Evolutionary conservation across 2,113 vertebrate genomes (phyloP).

Genomic region (Pantherophis guttatus): DNA sequence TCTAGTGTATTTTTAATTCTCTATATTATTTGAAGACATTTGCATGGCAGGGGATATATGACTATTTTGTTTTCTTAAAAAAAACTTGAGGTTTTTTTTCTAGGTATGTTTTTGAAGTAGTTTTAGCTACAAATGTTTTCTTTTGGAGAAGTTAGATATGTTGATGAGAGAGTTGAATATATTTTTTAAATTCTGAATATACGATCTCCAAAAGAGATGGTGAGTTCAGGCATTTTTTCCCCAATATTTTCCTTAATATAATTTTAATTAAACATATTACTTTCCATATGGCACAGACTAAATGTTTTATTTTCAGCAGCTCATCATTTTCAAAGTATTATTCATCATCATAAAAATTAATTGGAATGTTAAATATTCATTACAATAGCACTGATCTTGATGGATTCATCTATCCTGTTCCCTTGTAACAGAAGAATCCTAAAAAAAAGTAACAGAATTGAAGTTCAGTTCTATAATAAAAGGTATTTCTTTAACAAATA

Average conservation of each 20-base stretch:
- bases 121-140: background rate
- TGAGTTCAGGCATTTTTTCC: slow-evolving; percentile 6
- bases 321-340: slow-evolving; percentile 66
- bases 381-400: slow-evolving; percentile 64
- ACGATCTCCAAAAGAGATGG: slow-evolving; percentile 27
- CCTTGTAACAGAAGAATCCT: slow-evolving; percentile 62
- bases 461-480: slow-evolving; percentile 31
- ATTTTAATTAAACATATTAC: slow-evolving; percentile 50
- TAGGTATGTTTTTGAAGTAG: background rate
- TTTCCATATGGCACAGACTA: slow-evolving; percentile 47
- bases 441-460: slow-evolving; percentile 61
- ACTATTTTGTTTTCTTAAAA: background rate
- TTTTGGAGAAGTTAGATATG: background rate
- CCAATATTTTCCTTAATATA: slow-evolving; percentile 25
- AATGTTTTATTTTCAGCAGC: slow-evolving; percentile 63
- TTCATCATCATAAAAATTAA: slow-evolving; percentile 70
- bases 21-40: background rate
- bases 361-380: slow-evolving; percentile 72
- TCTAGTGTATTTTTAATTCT: background rate
- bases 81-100: background rate
- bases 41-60: background rate
- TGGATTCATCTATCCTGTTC: slow-evolving; percentile 48
- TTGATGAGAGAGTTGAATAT: background rate
- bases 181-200: background rate
- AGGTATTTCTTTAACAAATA: slow-evolving; percentile 30